phyloP scores from a whole-genome alignment of 2,113 vertebrate genomes.

The Nothoprocta pentlandii region DNA sequence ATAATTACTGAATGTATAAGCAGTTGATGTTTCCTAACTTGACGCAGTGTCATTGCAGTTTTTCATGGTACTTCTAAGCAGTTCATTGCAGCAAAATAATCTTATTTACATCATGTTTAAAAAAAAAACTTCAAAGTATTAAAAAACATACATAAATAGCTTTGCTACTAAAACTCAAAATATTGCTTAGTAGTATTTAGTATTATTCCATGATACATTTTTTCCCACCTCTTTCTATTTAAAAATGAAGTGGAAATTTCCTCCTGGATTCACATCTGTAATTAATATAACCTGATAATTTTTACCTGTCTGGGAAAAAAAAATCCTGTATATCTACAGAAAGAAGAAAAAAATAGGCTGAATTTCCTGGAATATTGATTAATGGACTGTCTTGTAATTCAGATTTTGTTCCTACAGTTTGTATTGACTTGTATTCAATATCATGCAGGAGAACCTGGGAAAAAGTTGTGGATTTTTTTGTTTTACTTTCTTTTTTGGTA shows the following conservation, averaged over 20 bases:
- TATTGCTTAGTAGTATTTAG: neutral
- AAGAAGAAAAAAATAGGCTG: neutral
- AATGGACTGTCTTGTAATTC: neutral
- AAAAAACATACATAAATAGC: neutral
- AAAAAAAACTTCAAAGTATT: neutral
- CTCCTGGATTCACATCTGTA: neutral
- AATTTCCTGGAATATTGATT: slow-evolving; percentile 2
- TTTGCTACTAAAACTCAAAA: neutral
- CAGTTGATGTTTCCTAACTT: neutral
- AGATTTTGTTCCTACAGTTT: neutral
- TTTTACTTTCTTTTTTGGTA: neutral
- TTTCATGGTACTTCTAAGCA: neutral
- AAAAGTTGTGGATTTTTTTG: neutral
- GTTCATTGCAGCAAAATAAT: neutral
- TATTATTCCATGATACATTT: neutral
- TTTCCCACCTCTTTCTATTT: neutral
- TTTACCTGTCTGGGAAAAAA: neutral
- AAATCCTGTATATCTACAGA: neutral
- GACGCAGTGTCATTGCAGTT: neutral
- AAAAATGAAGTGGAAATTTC: neutral
- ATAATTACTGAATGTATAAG: neutral
- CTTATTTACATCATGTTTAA: neutral
- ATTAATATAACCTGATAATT: neutral
- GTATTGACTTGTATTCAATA: neutral
- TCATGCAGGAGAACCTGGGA: neutral